Evolutionary conservation across 2,113 vertebrate genomes (phyloP), one percentile per base, ranked within the genome.

Genomic region (Aptenodytes patagonicus): DNA sequence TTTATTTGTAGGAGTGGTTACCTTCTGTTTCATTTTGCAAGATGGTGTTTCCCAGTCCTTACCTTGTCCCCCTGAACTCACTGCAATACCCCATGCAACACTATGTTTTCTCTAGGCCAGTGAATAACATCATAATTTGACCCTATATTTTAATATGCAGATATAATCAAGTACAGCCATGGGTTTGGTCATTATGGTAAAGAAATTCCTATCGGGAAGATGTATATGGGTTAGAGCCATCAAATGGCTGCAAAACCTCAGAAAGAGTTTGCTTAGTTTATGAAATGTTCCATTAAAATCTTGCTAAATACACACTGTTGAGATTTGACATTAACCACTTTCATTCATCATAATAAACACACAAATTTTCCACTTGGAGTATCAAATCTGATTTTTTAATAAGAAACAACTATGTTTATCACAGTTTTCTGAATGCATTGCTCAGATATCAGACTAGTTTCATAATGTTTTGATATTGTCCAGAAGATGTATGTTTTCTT

Each of bases 401-500:
- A 96, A 73, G 97, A 97, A 98, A 97, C 96, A 97, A 94, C 91
- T 97, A 95, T 98, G 98, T 98, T 98, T 98, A 96, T 97, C 95
- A 68, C 89, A 97, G 96, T 97, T 95, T 98, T 98, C 97, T 97
- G 98, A 98, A 98, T 98, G 98, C 96, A 97, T 71, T 52, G 34
- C 52, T 81, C 95, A 97, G 92, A 97, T 98, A 98, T 97, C 96
- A 98, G 68, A 75, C 97, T 94, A 85, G 89, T 95, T 98, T 98
- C 97, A 78, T 84, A 96, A 94, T 90, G 97, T 98, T 98, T 98
- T 99, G 99, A 99, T 98, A 97, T 96, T 98, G 97, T 98, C 98
- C 99, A 99, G 99, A 99, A 98, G 97, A 98, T 95, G 96, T 97
- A 98, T 98, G 98, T 98, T 98, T 99, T 98, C 98, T 92, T 92